Evolutionary conservation across 2,797 vertebrate species (phyloP), one percentile per base, ranked within the genome.

Genomic region (Lutjanus campechanus): DNA sequence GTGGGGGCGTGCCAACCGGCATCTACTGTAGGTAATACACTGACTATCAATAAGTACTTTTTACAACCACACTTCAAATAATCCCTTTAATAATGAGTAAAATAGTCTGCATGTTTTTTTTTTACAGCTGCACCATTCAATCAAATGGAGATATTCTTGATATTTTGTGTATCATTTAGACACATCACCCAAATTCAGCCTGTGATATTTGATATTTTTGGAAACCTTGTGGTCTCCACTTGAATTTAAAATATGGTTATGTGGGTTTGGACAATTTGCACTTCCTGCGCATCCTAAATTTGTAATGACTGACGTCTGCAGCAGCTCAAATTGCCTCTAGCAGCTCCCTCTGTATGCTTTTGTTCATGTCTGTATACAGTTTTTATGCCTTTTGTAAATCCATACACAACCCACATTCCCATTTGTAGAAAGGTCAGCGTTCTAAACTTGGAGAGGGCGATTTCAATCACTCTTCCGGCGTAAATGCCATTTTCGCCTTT

Each of bases 401-500:
- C 47, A 74, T 59, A 68, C 62, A 50, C 55, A 54, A 12, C 46
- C 59, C 65, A 64, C 53, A 25, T 68, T 53, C 13, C 50, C n/a
- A 19, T 82, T 84, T 69, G 44, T 53, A 70, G 69, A 51, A 49
- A 75, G 44, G 70, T 70, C 70, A 59, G 73, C n/a, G 64, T 76
- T 87, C 46, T 73, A 59, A 76, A 78, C 36, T 46, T 6, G 15
- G 46, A 55, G 59, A 61, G 47, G 46, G 8, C 11, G 76, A 78
- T 66, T 77, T 70, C 58, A 68, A 76, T 88, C 84, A 69, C 60
- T 49, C 69, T 65, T 41, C 20, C 2, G 6, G 77, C 17, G n/a
- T 70, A 53, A 79, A 74, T 53, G 59, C 66, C 58, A 50, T 79
- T 81, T 83, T 64, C 9, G 11, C 12, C 68, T 16, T 2, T 1